These are phyloP conservation scores for Serilophus lunatus DNA, from an alignment of 2,113 vertebrate genomes.

Conservation along the genomic window DNA sequence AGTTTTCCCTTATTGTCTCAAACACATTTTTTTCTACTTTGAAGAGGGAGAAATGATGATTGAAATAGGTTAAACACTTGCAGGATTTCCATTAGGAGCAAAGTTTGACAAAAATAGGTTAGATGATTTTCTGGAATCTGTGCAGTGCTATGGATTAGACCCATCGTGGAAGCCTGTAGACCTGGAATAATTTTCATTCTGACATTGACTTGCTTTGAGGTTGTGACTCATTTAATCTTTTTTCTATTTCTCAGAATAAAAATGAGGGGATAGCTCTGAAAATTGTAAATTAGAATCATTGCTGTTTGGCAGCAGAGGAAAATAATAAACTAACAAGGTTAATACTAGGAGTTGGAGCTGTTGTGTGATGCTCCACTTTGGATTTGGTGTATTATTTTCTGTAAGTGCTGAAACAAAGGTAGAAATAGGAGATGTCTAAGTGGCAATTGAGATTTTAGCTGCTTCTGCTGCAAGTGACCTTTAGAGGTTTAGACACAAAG, in stretches of 20 bases:
- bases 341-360: neutral
- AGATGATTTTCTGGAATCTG: slow-evolving; percentile 32
- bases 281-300: neutral
- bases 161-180: neutral
- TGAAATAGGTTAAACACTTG: slow-evolving; percentile 56
- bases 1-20: neutral
- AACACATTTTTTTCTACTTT: neutral
- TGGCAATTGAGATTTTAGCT: neutral
- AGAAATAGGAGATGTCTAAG: neutral
- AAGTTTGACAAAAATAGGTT: slow-evolving; percentile 59
- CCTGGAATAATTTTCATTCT: slow-evolving; percentile 18
- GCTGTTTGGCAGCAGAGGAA: neutral
- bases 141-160: slow-evolving; percentile 46
- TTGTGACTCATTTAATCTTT: slow-evolving; percentile 44
- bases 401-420: neutral
- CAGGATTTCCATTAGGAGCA: slow-evolving; percentile 37
- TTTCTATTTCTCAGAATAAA: neutral
- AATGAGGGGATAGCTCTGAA: neutral
- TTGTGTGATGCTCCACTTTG: neutral
- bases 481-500: neutral
- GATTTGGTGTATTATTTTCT: neutral
- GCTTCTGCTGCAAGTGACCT: neutral
- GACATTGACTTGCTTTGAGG: slow-evolving; percentile 48
- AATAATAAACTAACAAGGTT: neutral
- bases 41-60: neutral